Base-by-base conservation (phyloP, 2,888 invertebrate genomes). In the Saturnia japonica region DNA sequence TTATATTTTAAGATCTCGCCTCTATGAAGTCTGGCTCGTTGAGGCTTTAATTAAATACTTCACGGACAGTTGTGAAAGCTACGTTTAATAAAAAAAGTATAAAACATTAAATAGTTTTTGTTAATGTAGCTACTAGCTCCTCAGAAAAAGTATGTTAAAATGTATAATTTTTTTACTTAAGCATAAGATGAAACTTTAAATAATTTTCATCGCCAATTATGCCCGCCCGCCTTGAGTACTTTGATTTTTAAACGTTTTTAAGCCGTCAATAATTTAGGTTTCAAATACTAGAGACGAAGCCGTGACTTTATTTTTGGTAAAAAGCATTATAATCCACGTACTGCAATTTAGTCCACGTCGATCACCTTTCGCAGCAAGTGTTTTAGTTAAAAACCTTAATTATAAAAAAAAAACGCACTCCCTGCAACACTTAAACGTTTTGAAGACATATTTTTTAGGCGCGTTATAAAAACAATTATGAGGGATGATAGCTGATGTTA, bases 41-140 rank as follows among this genome's bases (percentile, higher is more conserved):
- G 28, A 60, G 57, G 25, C 6, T 28, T 60, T 60, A 60, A 60
- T 60, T 60, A 60, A 60, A 60, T 60, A 60, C 57, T 28, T 60
- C 28, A 60, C 57, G 28, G 57, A 60, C 57, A 60, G 28, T 6
- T 28, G 57, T 60, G 14, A 60, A 25, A 28, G 57, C 28, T 28
- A 12, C 28, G 22, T 60, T 60, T 60, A 11, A 60, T 6, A 60
- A 60, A 60, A 14, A 60, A n/a, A 28, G 25, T 28, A 60, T 14
- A 28, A 25, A 60, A 28, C 25, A 28, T 22, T 22, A 54, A 54
- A 54, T 54, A 54, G 22, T 14, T 60, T 28, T 60, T 60, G 8
- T 51, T 60, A 60, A 60, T 60, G 14, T 28, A 60, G 4, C 57
- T 57, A 6, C 57, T 28, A 60, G 4, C 57, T 57, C 11, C 57